Conservation (phyloP, 1,140 invertebrate genomes). For the Mycetomoellerius zeteki region DNA sequence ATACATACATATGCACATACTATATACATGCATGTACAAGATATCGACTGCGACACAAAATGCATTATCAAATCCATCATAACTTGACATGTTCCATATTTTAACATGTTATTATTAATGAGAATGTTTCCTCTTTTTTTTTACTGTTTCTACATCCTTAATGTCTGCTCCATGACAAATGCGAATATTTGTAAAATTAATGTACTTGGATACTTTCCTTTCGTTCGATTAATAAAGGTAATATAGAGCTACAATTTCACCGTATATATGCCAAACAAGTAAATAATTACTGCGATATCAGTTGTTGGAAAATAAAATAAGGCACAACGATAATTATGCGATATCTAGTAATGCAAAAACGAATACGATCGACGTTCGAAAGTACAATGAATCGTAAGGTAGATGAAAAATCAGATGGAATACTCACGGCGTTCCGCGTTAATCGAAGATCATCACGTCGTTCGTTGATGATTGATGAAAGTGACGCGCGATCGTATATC, state of each 20-base stretch:
- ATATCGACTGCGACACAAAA: background rate
- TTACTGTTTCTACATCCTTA: slow-evolving; percentile 4
- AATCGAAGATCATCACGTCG: background rate
- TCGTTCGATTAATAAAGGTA: background rate
- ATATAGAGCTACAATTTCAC: background rate
- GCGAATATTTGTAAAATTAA: slow-evolving; percentile 30
- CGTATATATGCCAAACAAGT: background rate
- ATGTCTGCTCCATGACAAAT: slow-evolving; percentile 16
- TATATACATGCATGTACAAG: background rate
- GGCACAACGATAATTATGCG: background rate
- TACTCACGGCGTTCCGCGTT: slow-evolving; percentile 15
- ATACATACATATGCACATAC: background rate
- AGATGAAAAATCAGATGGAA: background rate
- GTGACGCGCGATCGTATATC: slow-evolving; percentile 37
- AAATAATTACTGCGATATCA: background rate
- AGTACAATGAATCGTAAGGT: background rate
- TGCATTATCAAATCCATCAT: slow-evolving; percentile 48
- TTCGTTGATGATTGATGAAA: background rate
- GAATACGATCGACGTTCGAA: background rate
- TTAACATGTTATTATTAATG: slow-evolving; percentile 38
- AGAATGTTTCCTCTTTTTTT: slow-evolving; percentile 5
- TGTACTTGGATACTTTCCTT: background rate
- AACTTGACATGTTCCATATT: slow-evolving; percentile 39
- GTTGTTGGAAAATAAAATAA: background rate
- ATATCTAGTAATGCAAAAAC: background rate